Conservation (phyloP, 2,888 invertebrate genomes). For the Liopterus haemorrhoidalis region DNA sequence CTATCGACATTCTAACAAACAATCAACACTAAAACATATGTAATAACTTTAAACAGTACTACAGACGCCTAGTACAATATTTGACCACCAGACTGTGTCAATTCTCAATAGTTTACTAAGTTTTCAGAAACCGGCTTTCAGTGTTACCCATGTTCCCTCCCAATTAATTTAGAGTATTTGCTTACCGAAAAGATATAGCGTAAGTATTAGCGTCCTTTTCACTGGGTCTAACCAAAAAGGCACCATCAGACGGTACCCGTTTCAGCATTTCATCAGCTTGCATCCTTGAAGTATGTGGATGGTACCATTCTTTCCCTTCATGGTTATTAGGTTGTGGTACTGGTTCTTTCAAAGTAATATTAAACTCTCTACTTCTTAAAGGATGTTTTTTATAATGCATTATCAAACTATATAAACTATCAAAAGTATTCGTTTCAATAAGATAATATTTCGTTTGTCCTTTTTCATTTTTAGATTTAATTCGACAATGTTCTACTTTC, state of each 20-base stretch:
- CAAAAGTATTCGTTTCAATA: constrained; percentile 81
- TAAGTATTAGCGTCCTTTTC: constrained; percentile 80
- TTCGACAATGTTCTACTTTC: constrained; percentile 86
- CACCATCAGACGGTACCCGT: constrained; percentile 80
- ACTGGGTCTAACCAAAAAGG: constrained; percentile 88
- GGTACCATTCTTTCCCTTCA: constrained; percentile 91
- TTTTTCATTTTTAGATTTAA: constrained; percentile 80
- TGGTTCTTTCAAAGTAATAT: constrained; percentile 79
- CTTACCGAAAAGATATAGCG: constrained; percentile 87
- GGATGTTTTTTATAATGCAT: constrained; percentile 84
- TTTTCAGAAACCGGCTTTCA: too few species aligned
- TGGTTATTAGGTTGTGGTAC: constrained; percentile 94
- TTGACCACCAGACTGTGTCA: too few species aligned
- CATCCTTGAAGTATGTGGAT: constrained; percentile 68
- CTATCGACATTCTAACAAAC: too few species aligned
- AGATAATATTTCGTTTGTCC: constrained; percentile 86
- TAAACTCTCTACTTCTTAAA: constrained; percentile 82
- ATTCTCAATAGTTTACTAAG: too few species aligned
- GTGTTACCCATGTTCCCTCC: neutral
- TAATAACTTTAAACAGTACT: too few species aligned
- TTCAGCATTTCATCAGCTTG: constrained; percentile 86
- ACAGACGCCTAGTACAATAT: too few species aligned
- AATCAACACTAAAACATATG: too few species aligned
- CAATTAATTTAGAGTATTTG: too few species aligned
- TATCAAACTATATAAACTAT: constrained; percentile 86